Evolutionary conservation across 2,113 vertebrate species (phyloP).

Genomic region (sheep (Ovis aries)): ARS-UI_Ramb_v3.0 NC_056060.1:67455501-67456000

Average conservation of each 20-base stretch:
- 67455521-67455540: background rate
- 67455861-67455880: background rate
- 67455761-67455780: background rate
- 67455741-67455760: accelerated
- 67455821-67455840: background rate
- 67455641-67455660: background rate
- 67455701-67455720: background rate
- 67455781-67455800: background rate
- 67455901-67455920: background rate
- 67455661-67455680: background rate
- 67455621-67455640: background rate
- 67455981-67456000: background rate
- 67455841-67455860: background rate
- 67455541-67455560: background rate
- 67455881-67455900: background rate
- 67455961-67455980: background rate
- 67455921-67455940: background rate
- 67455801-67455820: background rate
- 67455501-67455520: background rate
- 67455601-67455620: background rate
- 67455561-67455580: background rate
- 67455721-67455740: accelerated
- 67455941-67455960: background rate
- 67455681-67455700: background rate
- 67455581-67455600: background rate